Percentiles rank a stretch among this genome's conserved stretches.
These are phyloP conservation scores for Lithophane ornitopus DNA, from an alignment of 2,888 invertebrate species.

Conservation along the genomic window DNA sequence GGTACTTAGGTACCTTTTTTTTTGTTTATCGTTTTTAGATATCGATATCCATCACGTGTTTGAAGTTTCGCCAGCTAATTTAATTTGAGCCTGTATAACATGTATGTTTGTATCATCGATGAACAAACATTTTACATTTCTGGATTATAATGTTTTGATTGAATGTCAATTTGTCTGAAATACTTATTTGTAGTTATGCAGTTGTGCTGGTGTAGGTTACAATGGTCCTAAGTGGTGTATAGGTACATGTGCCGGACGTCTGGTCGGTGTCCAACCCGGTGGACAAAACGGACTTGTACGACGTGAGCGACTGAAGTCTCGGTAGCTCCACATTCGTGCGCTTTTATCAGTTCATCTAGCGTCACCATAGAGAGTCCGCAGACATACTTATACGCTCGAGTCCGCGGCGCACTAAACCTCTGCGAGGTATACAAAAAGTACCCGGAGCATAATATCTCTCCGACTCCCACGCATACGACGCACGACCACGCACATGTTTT, in stretches of 20 bases:
- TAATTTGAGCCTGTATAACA: not conserved
- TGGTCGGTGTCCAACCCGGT: not conserved
- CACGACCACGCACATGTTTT: not conserved
- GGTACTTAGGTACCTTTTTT: too few relatives aligned
- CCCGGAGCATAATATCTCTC: not conserved
- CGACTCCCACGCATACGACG: not conserved
- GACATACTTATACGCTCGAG: not conserved
- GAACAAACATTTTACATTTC: not conserved
- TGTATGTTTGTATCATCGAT: not conserved
- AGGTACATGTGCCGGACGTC: not conserved
- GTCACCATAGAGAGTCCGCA: not conserved
- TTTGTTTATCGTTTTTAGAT: too few relatives aligned
- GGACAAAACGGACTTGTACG: not conserved
- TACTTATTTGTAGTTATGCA: not conserved
- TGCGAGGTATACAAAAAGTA: not conserved
- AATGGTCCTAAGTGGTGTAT: too few relatives aligned
- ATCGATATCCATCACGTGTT: too few relatives aligned
- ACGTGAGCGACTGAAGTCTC: not conserved
- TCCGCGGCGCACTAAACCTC: not conserved
- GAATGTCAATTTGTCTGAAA: not conserved
- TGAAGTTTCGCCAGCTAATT: not conserved
- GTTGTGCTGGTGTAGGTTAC: not conserved
- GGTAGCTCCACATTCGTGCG: constrained; percentile 1
- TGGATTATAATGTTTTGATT: not conserved
- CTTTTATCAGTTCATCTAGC: not conserved